Base-by-base conservation (phyloP, 1,140 invertebrate genomes). In the Oncopodura yosiiana region DNA sequence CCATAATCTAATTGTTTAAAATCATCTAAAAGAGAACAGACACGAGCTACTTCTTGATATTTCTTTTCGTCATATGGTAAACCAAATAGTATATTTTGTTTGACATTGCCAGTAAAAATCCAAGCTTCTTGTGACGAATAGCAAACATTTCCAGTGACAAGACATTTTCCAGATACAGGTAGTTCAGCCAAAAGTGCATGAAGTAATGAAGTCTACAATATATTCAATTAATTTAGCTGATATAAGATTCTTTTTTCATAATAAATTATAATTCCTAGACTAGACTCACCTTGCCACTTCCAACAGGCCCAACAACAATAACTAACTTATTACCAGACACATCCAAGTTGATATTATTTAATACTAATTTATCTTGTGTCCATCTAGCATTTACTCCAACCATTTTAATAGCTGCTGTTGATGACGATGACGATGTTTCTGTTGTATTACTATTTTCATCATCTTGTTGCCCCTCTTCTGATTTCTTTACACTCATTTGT, bases 121-220 rank as follows among this genome's bases (percentile, higher is more conserved):
- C 84, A 87, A 1, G 83, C 77, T 59, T 85, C 81, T 69, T 87
- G 84, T 8, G 41, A 19, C 2, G 58, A 48, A 50, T 55, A 60
- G 1, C 53, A 55, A 41, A 29, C 46, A 12, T 11, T 37, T 1
- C 58, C 58, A 8, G 41, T 55, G 0, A 60, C 2, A 6, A 19
- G 9, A 16, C 46, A 52, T 27, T 46, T 46, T 8, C 58, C 58
- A 19, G 12, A 18, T 18, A 56, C n/a, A 14, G 57, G 30, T n/a
- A 60, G 27, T 30, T 60, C 58, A 0, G 32, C 24, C 18, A 60
- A 34, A 9, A 60, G 27, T 6, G 30, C n/a, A 11, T 60, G 39
- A 2, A 60, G 30, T 11, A 60, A 56, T 1, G 53, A 55, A 14
- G 48, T 55, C 24, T 51, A 9, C 8, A 34, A 9, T 34, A 9